Evolutionary conservation across 2,113 vertebrate genomes (phyloP).

Genomic region (Epinephelus fuscoguttatus): DNA sequence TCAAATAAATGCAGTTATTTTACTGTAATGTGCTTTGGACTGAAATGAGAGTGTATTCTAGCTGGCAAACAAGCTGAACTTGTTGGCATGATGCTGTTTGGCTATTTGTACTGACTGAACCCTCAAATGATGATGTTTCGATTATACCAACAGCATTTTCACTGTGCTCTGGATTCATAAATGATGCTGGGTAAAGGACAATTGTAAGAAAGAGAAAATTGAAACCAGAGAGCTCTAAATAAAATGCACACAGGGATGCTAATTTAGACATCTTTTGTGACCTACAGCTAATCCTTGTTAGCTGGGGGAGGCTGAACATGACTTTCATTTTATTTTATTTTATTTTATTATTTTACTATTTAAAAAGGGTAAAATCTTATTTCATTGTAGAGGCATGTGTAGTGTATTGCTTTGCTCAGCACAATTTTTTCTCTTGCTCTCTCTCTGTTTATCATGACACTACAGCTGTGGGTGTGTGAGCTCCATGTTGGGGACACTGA

Average conservation of each 20-base stretch:
- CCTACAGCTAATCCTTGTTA: no score
- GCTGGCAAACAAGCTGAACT: conserved; percentile 36
- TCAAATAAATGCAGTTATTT: conserved; percentile 53
- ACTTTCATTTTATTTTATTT: no score
- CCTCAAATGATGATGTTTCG: not conserved
- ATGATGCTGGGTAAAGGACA: not conserved
- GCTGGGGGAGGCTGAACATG: no score
- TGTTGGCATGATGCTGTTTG: conserved; percentile 30
- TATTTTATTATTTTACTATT: no score
- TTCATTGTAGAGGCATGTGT: no score
- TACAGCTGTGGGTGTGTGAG: no score
- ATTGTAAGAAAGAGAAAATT: not conserved
- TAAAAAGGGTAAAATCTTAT: no score
- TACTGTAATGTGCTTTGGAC: conserved; percentile 49
- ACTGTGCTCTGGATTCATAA: not conserved
- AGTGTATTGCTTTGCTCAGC: no score
- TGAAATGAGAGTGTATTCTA: conserved; percentile 36
- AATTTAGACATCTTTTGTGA: no score
- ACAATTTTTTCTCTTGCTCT: no score
- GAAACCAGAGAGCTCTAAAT: not conserved
- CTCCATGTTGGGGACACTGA: no score
- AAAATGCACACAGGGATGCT: not conserved
- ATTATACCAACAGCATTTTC: conserved; percentile 29
- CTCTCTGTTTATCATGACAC: no score
- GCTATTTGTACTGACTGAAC: conserved; percentile 3